These are phyloP conservation scores for Thecocarcelia acutangulata DNA, from an alignment of 2,888 invertebrate species.

Conservation along the genomic window DNA sequence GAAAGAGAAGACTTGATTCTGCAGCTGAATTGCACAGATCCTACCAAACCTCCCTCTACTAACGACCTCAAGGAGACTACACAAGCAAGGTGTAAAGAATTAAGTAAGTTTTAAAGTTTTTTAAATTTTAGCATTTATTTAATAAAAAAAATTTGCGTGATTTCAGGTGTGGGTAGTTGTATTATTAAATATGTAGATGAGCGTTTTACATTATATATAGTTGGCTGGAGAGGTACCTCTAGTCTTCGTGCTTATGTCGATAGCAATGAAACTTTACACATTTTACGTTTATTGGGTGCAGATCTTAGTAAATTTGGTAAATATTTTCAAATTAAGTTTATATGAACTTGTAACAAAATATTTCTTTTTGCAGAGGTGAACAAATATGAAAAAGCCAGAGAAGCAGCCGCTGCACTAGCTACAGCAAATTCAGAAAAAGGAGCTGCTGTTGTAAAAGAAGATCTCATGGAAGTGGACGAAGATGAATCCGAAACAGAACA, in stretches of 20 bases:
- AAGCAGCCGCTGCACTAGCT: slow-evolving; percentile 72
- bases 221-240: slow-evolving; percentile 95
- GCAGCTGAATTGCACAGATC: slow-evolving; percentile 90
- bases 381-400: slow-evolving; percentile 86
- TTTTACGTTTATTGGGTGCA: slow-evolving; percentile 91
- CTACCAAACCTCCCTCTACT: slow-evolving; percentile 89
- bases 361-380: slow-evolving; percentile 75
- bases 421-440: slow-evolving; percentile 73
- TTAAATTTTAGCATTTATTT: neutral
- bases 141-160: neutral
- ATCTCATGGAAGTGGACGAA: slow-evolving; percentile 24
- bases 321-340: slow-evolving; percentile 68
- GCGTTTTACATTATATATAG: slow-evolving; percentile 85
- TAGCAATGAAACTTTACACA: slow-evolving; percentile 92
- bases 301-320: slow-evolving; percentile 93
- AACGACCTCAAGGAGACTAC: slow-evolving; percentile 85
- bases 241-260: slow-evolving; percentile 94
- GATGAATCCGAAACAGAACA: neutral
- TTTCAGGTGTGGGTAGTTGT: slow-evolving; percentile 86
- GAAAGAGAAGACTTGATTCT: slow-evolving; percentile 89
- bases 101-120: slow-evolving; percentile 83
- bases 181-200: slow-evolving; percentile 85
- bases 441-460: slow-evolving; percentile 21
- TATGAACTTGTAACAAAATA: neutral
- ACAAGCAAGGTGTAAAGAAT: slow-evolving; percentile 85